phyloP scores from a whole-genome alignment of 2,113 vertebrate genomes.

The Tor tambroides region DNA sequence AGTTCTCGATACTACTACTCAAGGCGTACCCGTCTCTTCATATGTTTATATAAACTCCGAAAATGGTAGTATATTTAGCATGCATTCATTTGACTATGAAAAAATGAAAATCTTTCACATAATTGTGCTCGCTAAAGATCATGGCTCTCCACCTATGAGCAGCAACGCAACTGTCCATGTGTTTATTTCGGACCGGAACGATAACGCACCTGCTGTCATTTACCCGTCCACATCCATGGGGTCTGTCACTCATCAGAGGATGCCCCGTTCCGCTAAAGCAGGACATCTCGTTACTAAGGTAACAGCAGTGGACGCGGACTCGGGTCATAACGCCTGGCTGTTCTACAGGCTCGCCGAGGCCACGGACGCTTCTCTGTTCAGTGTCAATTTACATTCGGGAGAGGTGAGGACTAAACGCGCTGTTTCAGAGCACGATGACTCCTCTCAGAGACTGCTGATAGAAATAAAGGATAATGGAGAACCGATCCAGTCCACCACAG shows the following conservation, averaged over 20 bases:
- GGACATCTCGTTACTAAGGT: too few relatives aligned
- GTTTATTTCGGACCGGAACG: slow-evolving; percentile 73
- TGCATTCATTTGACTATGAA: slow-evolving; percentile 78
- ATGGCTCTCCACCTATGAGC: slow-evolving; percentile 67
- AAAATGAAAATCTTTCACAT: slow-evolving; percentile 76
- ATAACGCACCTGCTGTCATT: slow-evolving; percentile 72
- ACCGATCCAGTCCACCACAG: slow-evolving; percentile 69
- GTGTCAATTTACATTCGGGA: too few relatives aligned
- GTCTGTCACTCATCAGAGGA: too few relatives aligned
- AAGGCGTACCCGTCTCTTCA: slow-evolving; percentile 71
- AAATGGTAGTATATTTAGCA: slow-evolving; percentile 74
- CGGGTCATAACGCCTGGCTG: too few relatives aligned
- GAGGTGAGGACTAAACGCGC: too few relatives aligned
- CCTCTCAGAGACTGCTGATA: too few relatives aligned
- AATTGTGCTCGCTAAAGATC: slow-evolving; percentile 74
- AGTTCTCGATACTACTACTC: slow-evolving; percentile 62
- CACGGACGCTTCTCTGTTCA: too few relatives aligned
- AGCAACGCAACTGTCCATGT: slow-evolving; percentile 71
- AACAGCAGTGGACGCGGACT: too few relatives aligned
- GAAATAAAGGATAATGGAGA: too few relatives aligned
- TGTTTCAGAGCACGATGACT: too few relatives aligned
- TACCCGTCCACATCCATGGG: slow-evolving; percentile 63
- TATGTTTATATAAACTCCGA: slow-evolving; percentile 79
- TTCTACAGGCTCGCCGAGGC: too few relatives aligned
- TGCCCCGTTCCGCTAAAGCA: too few relatives aligned